These are phyloP conservation scores for Papilio demoleus DNA, from an alignment of 2,888 invertebrate genomes.

Conservation along the genomic window DNA sequence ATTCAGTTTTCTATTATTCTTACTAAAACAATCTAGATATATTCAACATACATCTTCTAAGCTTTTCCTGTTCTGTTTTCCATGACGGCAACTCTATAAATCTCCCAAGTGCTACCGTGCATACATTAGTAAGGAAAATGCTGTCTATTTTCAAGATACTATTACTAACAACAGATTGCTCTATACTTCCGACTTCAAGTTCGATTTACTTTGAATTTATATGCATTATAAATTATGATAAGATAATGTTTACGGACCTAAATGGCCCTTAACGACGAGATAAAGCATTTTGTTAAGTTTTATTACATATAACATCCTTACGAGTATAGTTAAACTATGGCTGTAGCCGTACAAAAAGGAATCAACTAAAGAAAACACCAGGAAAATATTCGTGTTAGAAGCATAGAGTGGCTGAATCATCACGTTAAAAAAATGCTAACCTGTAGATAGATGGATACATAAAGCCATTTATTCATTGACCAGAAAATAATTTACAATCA, in stretches of 20 bases:
- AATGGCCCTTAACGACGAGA: not conserved
- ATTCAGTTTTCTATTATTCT: too few species aligned
- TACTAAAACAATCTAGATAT: not conserved
- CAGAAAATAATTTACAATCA: too few species aligned
- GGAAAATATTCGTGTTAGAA: too few species aligned
- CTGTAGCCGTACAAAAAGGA: too few species aligned
- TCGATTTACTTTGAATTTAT: too few species aligned
- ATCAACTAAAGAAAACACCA: too few species aligned
- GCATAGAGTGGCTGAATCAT: too few species aligned
- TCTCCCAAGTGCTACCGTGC: not conserved
- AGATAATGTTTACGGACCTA: not conserved
- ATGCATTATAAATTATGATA: not conserved
- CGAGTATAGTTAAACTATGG: too few species aligned
- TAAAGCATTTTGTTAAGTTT: not conserved
- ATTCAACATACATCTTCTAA: not conserved
- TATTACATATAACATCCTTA: too few species aligned
- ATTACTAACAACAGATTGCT: slow-evolving; percentile 11
- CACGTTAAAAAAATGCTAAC: too few species aligned
- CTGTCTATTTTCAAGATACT: slow-evolving; percentile 12
- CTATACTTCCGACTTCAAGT: slow-evolving; percentile 15
- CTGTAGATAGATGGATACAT: too few species aligned
- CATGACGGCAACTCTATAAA: slow-evolving; percentile 9
- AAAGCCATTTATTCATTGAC: too few species aligned
- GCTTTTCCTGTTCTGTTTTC: not conserved
- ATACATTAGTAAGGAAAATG: slow-evolving; percentile 4